Evolutionary conservation across 2,113 vertebrate genomes (phyloP), one percentile per base, ranked within the genome.

Genomic region (Pollachius pollachius): DNA sequence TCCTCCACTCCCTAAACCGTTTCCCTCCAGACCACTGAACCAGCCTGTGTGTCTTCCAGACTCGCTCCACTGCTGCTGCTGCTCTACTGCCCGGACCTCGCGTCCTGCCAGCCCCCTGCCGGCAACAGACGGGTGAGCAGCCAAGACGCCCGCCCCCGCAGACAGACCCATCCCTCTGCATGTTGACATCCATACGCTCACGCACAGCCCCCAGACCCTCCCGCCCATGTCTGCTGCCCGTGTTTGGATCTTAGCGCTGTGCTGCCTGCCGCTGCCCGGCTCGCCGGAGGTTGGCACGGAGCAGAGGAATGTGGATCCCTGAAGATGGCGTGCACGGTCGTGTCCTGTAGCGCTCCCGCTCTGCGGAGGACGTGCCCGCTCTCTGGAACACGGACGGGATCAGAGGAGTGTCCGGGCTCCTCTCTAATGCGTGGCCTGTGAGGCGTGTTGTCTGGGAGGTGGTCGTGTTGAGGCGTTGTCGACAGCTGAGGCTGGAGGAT

Each of bases 101-200:
- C 94, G 65, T 85, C 90, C 81, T 87, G 93, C 34, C 95, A 96
- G 76, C 83, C 90, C 69, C 86, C 93, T 30, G 75, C 87, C 67
- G 93, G 95, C 78, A 95, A 96, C 92, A 94, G 94, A 88, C 95
- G 96, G 94, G 96, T 98, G 81, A 90, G 88, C 89, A 89, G 68
- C 56, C 21, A 71, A 54, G 62, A 15, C 12, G 23, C 3, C 41
- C 9, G 41, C 9, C 41, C 8, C 41, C 41, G 9, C 41, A 7
- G 12, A 23, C 12, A 48, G 5, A 41, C 5, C 6, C 4, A 54
- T 56, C 65, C 1, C 21, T 56, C 64, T 65, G 41, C 25, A 58
- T 48, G 81, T 70, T 72, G 61, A 80, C 58, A 59, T 64, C n/a
- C 30, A n/a, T 15, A 15, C 52, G 52, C 25, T 48, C 52, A 34